Evolutionary conservation across 53 echinoderm and acorn worm species (phyloP), one percentile per base, ranked within the genome.

Genomic region (Temnopleurus reevesii): DNA sequence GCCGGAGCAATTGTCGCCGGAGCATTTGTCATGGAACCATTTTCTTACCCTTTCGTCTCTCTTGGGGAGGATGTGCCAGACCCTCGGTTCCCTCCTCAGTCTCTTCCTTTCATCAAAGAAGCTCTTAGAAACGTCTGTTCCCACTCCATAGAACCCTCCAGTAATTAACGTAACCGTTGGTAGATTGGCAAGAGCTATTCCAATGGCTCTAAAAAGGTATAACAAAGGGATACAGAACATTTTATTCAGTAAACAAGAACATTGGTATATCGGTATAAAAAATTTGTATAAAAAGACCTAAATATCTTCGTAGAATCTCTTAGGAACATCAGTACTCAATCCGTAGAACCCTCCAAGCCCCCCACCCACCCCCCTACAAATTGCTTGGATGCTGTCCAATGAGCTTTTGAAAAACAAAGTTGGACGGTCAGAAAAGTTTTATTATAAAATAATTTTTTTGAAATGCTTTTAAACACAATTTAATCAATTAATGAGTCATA

Each of bases 321-420:
- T 90, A 6, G 96, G 92, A 12, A 99, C 93, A 23, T 82, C 92
- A 13, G 96, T 92, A 6, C 99, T 96, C 4, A 99, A 96, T 3
- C 99, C 99, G 61, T 87, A 92, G 89, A 99, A 99, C 0, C 99
- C 99, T 46, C 99, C 99, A 1, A n/a, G n/a, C n/a, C n/a, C n/a
- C n/a, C n/a, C n/a, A n/a, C n/a, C n/a, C n/a, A n/a, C n/a, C n/a
- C n/a, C n/a, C n/a, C n/a, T n/a, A n/a, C n/a, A n/a, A n/a, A n/a
- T n/a, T n/a, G n/a, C n/a, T n/a, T n/a, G n/a, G n/a, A n/a, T n/a
- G n/a, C n/a, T n/a, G n/a, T n/a, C n/a, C n/a, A n/a, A n/a, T n/a
- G n/a, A n/a, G n/a, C n/a, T n/a, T n/a, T n/a, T n/a, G n/a, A n/a
- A n/a, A n/a, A n/a, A n/a, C n/a, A n/a, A n/a, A n/a, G n/a, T n/a